Percentiles rank a stretch among this genome's conserved stretches.
Evolutionary conservation across 2,113 vertebrate genomes (phyloP).

Genomic region (Ammospiza caudacuta): DNA sequence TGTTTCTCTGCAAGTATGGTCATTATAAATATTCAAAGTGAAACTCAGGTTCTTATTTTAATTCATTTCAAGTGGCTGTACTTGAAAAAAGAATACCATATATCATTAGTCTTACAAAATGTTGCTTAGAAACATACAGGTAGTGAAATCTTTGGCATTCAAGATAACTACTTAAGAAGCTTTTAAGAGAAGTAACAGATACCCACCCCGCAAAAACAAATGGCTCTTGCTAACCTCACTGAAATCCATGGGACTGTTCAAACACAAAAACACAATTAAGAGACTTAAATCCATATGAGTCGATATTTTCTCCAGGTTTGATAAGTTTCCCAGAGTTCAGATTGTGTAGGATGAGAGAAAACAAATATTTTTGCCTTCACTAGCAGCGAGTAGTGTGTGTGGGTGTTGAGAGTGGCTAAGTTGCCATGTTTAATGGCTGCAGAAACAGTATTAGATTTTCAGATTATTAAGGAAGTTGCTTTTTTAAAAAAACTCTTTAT

Average conservation of each 20-base stretch:
- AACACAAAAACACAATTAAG: background rate
- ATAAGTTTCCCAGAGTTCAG: background rate
- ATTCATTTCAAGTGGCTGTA: background rate
- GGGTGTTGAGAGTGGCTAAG: background rate
- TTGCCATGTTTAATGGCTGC: background rate
- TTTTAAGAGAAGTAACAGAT: background rate
- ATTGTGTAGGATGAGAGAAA: background rate
- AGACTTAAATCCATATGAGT: background rate
- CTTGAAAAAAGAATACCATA: background rate
- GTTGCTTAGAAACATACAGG: background rate
- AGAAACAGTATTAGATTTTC: background rate
- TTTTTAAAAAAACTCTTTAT: background rate
- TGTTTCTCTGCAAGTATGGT: background rate
- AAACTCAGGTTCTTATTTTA: background rate
- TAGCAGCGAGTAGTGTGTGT: fast-evolving
- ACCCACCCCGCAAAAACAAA: background rate
- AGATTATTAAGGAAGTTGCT: background rate
- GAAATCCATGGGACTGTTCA: background rate
- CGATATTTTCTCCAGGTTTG: background rate
- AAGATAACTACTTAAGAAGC: background rate
- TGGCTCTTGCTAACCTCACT: background rate
- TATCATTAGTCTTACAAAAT: background rate
- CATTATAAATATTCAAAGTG: background rate
- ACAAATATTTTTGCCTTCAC: background rate
- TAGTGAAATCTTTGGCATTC: background rate